phyloP scores from a whole-genome alignment of 2,888 invertebrate genomes.

The Resseliella maxima region DNA sequence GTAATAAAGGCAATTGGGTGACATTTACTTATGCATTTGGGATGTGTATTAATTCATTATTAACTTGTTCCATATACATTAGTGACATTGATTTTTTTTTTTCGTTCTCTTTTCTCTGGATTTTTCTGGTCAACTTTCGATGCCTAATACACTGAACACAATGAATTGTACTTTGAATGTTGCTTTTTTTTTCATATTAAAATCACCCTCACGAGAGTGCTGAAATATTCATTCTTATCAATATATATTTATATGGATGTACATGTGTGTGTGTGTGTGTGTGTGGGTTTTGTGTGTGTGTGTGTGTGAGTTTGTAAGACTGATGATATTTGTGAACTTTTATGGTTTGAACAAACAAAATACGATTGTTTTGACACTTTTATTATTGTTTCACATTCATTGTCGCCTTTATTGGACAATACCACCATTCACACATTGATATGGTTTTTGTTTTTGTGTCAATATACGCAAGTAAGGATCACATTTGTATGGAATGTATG shows the following conservation, averaged over 20 bases:
- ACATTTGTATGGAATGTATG: neutral
- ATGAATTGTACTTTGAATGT: neutral
- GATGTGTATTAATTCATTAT: constrained; percentile 5
- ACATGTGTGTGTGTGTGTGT: too few relatives aligned
- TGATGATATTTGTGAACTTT: neutral
- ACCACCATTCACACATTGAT: neutral
- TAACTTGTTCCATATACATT: neutral
- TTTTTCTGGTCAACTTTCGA: neutral
- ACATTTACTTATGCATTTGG: neutral
- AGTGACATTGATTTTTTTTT: neutral
- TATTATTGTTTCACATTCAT: neutral
- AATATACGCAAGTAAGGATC: neutral
- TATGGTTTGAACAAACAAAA: neutral
- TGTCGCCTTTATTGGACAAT: neutral
- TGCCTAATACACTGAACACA: neutral
- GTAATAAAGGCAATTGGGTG: neutral
- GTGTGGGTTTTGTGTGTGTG: neutral
- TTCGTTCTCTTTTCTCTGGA: too few relatives aligned
- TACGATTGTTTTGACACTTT: constrained; percentile 27
- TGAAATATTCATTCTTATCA: too few relatives aligned
- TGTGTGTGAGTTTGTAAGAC: too few relatives aligned
- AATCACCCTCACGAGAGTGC: too few relatives aligned
- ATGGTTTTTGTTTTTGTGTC: neutral
- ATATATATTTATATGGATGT: too few relatives aligned
- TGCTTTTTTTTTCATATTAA: too few relatives aligned